Evolutionary conservation across 2,797 vertebrate genomes (phyloP).

Genomic region (Ambastaia sidthimunki): DNA sequence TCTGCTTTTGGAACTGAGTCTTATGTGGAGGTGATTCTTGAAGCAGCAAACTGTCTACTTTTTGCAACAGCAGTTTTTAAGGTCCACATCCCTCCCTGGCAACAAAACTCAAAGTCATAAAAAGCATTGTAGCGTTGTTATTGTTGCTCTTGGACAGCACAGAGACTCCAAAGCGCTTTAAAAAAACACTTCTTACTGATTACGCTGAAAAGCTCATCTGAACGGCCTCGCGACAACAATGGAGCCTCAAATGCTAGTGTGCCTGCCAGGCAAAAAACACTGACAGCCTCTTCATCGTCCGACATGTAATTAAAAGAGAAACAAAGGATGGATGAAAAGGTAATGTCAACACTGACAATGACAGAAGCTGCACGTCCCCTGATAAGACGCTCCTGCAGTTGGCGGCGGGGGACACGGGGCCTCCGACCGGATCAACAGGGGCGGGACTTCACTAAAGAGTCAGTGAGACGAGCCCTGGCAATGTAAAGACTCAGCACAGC

Average conservation of each 20-base stretch:
- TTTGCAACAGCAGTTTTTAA: slow-evolving; percentile 23
- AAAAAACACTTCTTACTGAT: slow-evolving; percentile 37
- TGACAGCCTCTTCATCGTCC: slow-evolving; percentile 46
- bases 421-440: neutral
- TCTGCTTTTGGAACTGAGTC: slow-evolving; percentile 1
- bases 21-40: neutral
- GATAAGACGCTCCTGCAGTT: slow-evolving; percentile 28
- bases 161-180: slow-evolving; percentile 32
- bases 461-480: slow-evolving; percentile 32
- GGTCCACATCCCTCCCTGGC: slow-evolving; percentile 3
- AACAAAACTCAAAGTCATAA: slow-evolving; percentile 24
- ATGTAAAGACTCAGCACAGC: slow-evolving; percentile 53
- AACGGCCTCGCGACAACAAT: slow-evolving; percentile 53
- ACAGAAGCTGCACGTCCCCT: slow-evolving; percentile 27
- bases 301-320: slow-evolving; percentile 61
- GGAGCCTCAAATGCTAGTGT: slow-evolving; percentile 41
- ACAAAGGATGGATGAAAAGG: slow-evolving; percentile 49
- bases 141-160: slow-evolving; percentile 29
- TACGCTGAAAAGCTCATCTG: slow-evolving; percentile 51
- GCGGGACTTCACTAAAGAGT: slow-evolving; percentile 22
- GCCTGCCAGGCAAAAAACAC: slow-evolving; percentile 42
- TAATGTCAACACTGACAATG: slow-evolving; percentile 49
- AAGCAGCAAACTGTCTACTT: slow-evolving; percentile 3
- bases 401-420: neutral
- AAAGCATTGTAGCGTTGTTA: slow-evolving; percentile 24